phyloP scores from a whole-genome alignment of 2,888 invertebrate species.

The Epinotia bilunana region DNA sequence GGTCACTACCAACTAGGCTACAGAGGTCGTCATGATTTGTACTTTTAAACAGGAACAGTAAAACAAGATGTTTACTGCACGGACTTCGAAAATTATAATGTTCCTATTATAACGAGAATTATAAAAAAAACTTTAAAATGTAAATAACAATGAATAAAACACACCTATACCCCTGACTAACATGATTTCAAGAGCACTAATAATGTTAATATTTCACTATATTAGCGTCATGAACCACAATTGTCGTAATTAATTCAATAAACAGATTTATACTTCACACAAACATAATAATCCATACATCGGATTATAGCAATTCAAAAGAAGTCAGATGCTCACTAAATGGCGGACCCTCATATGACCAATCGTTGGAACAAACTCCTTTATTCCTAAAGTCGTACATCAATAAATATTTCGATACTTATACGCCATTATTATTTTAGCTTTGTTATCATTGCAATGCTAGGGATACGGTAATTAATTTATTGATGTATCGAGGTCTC shows the following conservation, averaged over 20 bases:
- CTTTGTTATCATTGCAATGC: not conserved
- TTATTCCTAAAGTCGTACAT: not conserved
- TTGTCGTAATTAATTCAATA: not conserved
- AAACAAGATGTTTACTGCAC: no score
- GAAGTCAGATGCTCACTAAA: slow-evolving; percentile 17
- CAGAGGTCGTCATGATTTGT: no score
- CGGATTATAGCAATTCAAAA: slow-evolving; percentile 13
- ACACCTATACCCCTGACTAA: no score
- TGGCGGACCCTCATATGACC: slow-evolving; percentile 21
- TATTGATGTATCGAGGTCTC: slow-evolving; percentile 58
- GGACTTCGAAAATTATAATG: no score
- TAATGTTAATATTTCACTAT: no score
- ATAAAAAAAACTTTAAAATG: no score
- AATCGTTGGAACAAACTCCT: not conserved
- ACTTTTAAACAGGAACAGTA: no score
- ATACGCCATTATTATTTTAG: slow-evolving; percentile 12
- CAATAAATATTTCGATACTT: not conserved
- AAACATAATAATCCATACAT: slow-evolving; percentile 13
- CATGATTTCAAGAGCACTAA: no score
- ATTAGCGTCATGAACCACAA: not conserved
- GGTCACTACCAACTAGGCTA: no score
- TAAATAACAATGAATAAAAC: no score
- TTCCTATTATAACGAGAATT: no score
- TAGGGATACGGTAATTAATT: slow-evolving; percentile 61
- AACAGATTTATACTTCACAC: slow-evolving; percentile 3